Conservation (phyloP, 2,113 vertebrate genomes). For the Monarcha castaneiventris region DNA sequence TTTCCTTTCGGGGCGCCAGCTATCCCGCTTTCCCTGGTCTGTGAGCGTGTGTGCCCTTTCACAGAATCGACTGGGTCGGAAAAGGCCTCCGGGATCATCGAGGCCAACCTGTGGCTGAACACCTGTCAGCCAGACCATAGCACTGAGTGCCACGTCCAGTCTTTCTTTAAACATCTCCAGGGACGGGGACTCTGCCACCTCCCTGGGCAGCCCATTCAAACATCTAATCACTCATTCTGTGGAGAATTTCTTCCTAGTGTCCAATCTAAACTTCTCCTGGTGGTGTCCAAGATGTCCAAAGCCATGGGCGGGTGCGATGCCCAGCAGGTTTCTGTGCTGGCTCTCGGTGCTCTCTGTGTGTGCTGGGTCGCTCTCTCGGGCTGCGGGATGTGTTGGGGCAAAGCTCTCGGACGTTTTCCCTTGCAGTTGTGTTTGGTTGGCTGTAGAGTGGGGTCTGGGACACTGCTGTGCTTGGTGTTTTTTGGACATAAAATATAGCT, state of each 20-base stretch:
- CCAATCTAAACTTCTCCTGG: accelerated
- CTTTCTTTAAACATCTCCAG: no score
- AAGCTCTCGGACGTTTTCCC: background rate
- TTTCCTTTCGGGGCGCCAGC: accelerated
- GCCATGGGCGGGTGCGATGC: accelerated
- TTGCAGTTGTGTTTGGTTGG: accelerated
- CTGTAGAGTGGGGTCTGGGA: background rate
- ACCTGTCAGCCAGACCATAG: background rate
- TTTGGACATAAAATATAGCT: accelerated
- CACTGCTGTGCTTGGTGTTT: background rate
- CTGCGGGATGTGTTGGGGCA: background rate
- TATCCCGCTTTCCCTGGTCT: accelerated
- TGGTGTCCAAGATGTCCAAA: accelerated
- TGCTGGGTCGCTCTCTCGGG: background rate
- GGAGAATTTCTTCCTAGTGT: background rate
- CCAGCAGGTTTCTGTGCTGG: background rate
- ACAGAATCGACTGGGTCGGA: background rate
- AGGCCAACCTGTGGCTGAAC: background rate
- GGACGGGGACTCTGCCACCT: background rate
- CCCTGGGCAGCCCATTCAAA: background rate
- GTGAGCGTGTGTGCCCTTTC: accelerated
- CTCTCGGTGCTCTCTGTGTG: background rate
- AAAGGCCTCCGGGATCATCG: background rate
- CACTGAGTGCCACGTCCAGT: background rate
- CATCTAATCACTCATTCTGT: no score